Evolutionary conservation across 2,113 vertebrate species (phyloP).

Genomic region (Tricholaema leucomelas): DNA sequence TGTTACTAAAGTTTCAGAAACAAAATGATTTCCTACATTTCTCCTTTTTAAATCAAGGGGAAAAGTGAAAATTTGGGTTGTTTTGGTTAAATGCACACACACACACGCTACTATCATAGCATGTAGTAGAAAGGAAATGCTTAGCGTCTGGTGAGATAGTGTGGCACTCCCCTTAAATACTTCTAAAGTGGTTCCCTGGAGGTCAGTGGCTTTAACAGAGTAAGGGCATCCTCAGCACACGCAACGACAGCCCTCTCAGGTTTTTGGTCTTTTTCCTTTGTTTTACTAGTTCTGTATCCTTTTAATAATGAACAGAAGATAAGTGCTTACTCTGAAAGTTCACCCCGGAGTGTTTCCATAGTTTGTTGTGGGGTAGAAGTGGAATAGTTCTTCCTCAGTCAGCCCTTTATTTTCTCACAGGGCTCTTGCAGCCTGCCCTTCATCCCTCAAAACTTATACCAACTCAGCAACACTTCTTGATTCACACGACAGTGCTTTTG

Average conservation of each 20-base stretch:
- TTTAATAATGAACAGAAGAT: not conserved
- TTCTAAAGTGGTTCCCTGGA: not conserved
- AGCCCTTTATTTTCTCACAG: not conserved
- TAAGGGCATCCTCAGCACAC: not conserved
- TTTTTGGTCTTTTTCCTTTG: not conserved
- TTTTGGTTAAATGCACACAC: too few species aligned
- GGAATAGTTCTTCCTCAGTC: not conserved
- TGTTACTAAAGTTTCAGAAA: not conserved
- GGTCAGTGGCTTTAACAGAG: not conserved
- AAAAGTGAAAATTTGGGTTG: not conserved
- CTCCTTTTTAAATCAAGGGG: not conserved
- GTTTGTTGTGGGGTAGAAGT: not conserved
- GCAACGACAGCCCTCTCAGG: not conserved
- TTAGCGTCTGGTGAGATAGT: not conserved
- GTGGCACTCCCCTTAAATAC: not conserved
- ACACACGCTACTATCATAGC: not conserved
- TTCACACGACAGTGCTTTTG: not conserved
- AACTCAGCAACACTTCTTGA: not conserved
- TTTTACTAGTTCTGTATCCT: not conserved
- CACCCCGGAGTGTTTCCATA: fast-evolving
- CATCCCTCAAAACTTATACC: not conserved
- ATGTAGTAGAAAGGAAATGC: not conserved
- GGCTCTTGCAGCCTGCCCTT: not conserved
- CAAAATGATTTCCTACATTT: not conserved
- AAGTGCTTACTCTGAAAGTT: not conserved